phyloP scores from a whole-genome alignment of 2,113 vertebrate species.

The Tinamus guttatus region DNA sequence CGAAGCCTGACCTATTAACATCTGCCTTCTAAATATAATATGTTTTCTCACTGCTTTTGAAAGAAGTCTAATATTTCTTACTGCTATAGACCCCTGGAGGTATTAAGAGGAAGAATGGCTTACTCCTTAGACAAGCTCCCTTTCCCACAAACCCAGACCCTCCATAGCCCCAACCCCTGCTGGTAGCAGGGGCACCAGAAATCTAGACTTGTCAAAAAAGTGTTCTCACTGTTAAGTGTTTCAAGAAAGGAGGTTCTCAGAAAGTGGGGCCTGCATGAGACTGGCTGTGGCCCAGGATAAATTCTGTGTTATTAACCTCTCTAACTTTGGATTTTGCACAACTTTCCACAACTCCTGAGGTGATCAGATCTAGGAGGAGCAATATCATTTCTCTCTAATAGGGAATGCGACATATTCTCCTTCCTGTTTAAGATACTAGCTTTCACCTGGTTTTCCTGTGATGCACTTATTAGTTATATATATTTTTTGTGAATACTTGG shows the following conservation, averaged over 20 bases:
- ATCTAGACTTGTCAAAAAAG: background rate
- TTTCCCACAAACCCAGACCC: background rate
- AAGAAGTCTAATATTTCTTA: background rate
- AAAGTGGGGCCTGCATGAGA: background rate
- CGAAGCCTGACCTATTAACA: conserved; percentile 44
- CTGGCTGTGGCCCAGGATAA: background rate
- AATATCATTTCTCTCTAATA: background rate
- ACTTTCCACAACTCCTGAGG: background rate
- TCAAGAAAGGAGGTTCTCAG: background rate
- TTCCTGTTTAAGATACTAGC: background rate
- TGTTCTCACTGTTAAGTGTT: background rate
- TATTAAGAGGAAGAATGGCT: background rate
- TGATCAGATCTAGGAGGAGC: background rate
- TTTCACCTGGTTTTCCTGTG: background rate
- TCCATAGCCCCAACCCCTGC: background rate
- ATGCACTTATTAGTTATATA: background rate
- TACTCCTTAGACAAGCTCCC: background rate
- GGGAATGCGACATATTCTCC: background rate
- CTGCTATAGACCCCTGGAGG: background rate
- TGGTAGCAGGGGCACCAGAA: background rate
- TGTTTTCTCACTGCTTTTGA: background rate
- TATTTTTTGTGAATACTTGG: background rate
- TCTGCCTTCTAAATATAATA: background rate
- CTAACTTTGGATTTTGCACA: background rate
- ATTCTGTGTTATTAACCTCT: background rate